A percentile compares a stretch with the other conserved stretches of the same genome.
These are phyloP conservation scores for Alectoris magna DNA, from an alignment of 2,797 vertebrate genomes.

Conservation along the genomic window DNA sequence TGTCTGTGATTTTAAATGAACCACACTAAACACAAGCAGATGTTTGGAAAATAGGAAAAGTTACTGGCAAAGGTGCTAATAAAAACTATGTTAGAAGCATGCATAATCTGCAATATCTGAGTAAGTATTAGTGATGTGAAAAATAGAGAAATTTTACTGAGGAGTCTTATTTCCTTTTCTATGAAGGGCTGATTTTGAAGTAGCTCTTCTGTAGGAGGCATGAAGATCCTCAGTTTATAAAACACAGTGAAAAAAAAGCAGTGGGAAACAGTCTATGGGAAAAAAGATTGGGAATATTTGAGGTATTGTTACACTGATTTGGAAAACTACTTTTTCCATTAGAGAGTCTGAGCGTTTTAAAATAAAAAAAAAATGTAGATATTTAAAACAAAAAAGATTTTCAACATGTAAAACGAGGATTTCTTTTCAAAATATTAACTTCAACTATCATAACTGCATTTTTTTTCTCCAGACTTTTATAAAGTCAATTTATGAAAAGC, in stretches of 20 bases:
- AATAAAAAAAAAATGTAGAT: background rate
- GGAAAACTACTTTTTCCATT: background rate
- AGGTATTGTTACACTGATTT: background rate
- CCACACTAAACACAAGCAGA: background rate
- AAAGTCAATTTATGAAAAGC: background rate
- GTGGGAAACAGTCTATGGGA: background rate
- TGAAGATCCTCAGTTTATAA: background rate
- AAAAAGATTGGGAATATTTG: background rate
- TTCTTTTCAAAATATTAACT: slow-evolving; percentile 10
- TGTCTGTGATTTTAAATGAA: slow-evolving; percentile 25
- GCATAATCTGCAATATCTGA: background rate
- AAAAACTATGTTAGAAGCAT: background rate
- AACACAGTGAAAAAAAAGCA: background rate
- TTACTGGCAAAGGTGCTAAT: background rate
- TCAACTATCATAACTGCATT: background rate
- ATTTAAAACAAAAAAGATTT: background rate
- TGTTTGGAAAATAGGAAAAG: slow-evolving; percentile 20
- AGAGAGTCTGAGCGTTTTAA: slow-evolving; percentile 15
- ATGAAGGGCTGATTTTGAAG: background rate
- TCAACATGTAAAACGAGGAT: background rate
- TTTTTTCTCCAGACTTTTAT: background rate
- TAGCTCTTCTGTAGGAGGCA: background rate
- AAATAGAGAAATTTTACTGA: background rate
- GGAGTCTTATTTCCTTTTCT: background rate
- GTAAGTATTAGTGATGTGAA: background rate